phyloP scores from a whole-genome alignment of 2,888 invertebrate genomes.

The Syritta pipiens region DNA sequence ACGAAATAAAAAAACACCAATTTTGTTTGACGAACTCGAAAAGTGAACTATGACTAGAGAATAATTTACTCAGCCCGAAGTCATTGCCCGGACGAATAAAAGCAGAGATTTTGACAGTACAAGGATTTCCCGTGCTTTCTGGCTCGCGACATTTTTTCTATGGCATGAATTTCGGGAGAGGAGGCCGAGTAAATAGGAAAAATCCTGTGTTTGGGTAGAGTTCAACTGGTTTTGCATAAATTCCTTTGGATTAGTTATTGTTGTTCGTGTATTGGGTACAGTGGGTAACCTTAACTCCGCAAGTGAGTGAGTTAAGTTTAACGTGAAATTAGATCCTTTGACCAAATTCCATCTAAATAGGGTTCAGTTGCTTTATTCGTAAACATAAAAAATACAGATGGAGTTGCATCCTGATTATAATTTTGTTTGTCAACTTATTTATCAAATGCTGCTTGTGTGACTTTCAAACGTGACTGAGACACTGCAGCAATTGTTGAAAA shows the following conservation, averaged over 20 bases:
- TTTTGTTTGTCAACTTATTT: too few relatives aligned
- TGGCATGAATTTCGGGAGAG: slow-evolving; percentile 23
- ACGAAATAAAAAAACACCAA: slow-evolving; percentile 8
- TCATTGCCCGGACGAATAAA: slow-evolving; percentile 52
- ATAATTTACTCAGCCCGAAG: slow-evolving; percentile 20
- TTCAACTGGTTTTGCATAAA: slow-evolving; percentile 64
- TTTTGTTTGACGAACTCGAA: slow-evolving; percentile 57
- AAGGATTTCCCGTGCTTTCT: too few relatives aligned
- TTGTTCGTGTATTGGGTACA: neutral
- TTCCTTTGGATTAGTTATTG: neutral
- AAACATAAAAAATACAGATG: too few relatives aligned
- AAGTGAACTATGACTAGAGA: slow-evolving; percentile 39
- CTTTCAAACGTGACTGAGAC: too few relatives aligned
- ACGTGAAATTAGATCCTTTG: too few relatives aligned
- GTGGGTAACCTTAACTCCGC: slow-evolving; percentile 15
- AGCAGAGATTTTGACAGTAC: too few relatives aligned
- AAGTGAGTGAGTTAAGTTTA: too few relatives aligned
- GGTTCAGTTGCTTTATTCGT: too few relatives aligned
- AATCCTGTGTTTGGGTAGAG: slow-evolving; percentile 32
- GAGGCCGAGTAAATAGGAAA: neutral
- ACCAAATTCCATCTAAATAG: too few relatives aligned
- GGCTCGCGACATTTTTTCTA: slow-evolving; percentile 39
- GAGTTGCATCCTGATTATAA: too few relatives aligned
- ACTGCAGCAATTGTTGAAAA: too few relatives aligned
- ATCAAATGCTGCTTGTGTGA: too few relatives aligned